Evolutionary conservation across 64 coral and sea anemone species (phyloP).

Genomic region (Actinia equina): DNA sequence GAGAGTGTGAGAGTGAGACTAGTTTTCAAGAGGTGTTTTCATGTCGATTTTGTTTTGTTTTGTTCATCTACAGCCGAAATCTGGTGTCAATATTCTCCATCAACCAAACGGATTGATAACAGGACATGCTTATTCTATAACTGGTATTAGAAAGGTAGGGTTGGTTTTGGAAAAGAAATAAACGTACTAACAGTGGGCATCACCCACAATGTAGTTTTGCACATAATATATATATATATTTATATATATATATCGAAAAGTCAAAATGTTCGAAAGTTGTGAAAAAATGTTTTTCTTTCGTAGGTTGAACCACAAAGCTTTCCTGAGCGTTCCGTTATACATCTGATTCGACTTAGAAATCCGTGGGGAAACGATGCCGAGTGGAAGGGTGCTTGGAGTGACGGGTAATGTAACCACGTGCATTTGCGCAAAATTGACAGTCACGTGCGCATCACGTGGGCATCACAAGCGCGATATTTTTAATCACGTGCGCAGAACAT

Average conservation of each 20-base stretch:
- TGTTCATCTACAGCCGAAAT: background rate
- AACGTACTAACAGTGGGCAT: too few species aligned
- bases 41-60: background rate
- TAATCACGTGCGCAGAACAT: background rate
- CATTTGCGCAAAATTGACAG: background rate
- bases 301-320: slow-evolving; percentile 46
- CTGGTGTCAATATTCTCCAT: background rate
- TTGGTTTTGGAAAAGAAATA: background rate
- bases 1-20: background rate
- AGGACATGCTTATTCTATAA: slow-evolving; percentile 52
- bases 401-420: slow-evolving; percentile 31
- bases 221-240: too few species aligned
- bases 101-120: slow-evolving; percentile 45
- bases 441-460: background rate
- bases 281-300: background rate
- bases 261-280: background rate
- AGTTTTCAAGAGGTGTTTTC: too few species aligned
- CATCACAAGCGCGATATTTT: background rate
- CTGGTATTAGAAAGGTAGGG: slow-evolving; percentile 34
- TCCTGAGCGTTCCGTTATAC: slow-evolving; percentile 32
- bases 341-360: slow-evolving; percentile 74
- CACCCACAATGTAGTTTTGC: too few species aligned
- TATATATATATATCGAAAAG: too few species aligned
- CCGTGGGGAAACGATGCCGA: slow-evolving; percentile 69
- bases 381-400: slow-evolving; percentile 83